Evolutionary conservation across 1,140 invertebrate species (phyloP), one percentile per base, ranked within the genome.

Genomic region (Agraylea sexmaculata): DNA sequence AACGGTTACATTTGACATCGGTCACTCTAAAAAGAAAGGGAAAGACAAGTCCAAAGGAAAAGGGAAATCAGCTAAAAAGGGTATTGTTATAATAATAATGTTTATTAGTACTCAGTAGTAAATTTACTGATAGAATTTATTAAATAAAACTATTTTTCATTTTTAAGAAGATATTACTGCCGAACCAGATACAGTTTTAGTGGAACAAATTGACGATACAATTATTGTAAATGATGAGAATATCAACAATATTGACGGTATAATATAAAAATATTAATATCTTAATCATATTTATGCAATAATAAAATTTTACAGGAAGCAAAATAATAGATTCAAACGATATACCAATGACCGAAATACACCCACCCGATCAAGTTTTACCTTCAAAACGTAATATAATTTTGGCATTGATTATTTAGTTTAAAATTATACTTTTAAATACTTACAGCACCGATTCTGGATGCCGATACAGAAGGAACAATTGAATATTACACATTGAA

Each of bases 381-480:
- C n/a, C n/a, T n/a, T n/a, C n/a, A n/a, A n/a, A n/a, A n/a, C n/a
- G n/a, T n/a, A n/a, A n/a, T n/a, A n/a, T n/a, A n/a, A n/a, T n/a
- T n/a, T n/a, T n/a, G n/a, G n/a, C n/a, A n/a, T n/a, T 32, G 22
- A 27, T 44, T 34, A 29, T 39, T 43, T 25, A 12, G 43, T 44
- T 37, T 51, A 49, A 37, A 32, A 11, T 31, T 31, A 31, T 31
- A 11, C 8, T 17, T 35, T 23, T 27, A 49, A 8, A 31, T 31
- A 11, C 8, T 17, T 35, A 21, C 20, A 49, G 70, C 69, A 16
- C 69, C 63, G 1, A 63, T 69, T 47, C 47, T 64, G 38, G 66
- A 68, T 53, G 62, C 64, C 11, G 64, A 68, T 21, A 55, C 63
- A 8, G 64, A 69, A 46, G 66, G 66, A 16, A 67, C 65, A 22